A percentile compares a stretch with the other conserved stretches of the same genome.
These are phyloP conservation scores for Chionomys nivalis DNA, from an alignment of 2,113 vertebrate species.

Conservation along the genomic window DNA sequence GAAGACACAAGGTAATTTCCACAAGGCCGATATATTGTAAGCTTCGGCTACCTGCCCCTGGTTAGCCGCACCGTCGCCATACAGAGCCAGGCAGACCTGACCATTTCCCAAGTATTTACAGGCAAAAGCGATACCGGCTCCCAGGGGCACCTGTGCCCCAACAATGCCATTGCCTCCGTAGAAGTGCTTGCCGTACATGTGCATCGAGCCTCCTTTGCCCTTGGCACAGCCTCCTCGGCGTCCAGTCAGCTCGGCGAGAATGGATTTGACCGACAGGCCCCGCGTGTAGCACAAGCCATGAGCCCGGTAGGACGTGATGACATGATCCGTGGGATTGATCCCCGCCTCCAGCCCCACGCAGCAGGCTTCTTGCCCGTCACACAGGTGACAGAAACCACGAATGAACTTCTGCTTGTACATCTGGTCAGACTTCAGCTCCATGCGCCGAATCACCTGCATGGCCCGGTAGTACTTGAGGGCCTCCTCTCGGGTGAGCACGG, in stretches of 20 bases:
- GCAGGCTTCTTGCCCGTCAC: slow-evolving; percentile 98
- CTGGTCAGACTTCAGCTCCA: slow-evolving; percentile 97
- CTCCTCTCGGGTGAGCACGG: slow-evolving; percentile 92
- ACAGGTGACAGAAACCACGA: slow-evolving; percentile 96
- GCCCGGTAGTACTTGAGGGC: slow-evolving; percentile 92
- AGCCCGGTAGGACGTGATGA: slow-evolving; percentile 95
- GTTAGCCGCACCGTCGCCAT: slow-evolving; percentile 96
- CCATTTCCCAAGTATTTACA: slow-evolving; percentile 89
- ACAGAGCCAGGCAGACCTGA: slow-evolving; percentile 89
- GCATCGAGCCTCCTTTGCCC: slow-evolving; percentile 98
- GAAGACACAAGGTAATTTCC: slow-evolving; percentile 95
- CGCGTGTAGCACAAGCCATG: slow-evolving; percentile 92
- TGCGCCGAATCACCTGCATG: slow-evolving; percentile 94
- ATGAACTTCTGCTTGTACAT: slow-evolving; percentile 98
- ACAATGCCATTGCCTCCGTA: slow-evolving; percentile 98
- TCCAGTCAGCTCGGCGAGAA: slow-evolving; percentile 95
- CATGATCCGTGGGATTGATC: slow-evolving; percentile 91
- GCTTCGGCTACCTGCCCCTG: slow-evolving; percentile 96
- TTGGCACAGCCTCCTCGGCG: slow-evolving; percentile 93
- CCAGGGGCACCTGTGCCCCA: slow-evolving; percentile 95
- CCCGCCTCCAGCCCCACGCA: slow-evolving; percentile 93
- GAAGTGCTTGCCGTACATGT: slow-evolving; percentile 95
- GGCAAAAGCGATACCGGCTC: slow-evolving; percentile 93
- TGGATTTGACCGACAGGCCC: slow-evolving; percentile 89
- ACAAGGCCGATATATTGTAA: slow-evolving; percentile 94